These are phyloP conservation scores for Diarsia mendica DNA, from an alignment of 2,888 invertebrate genomes.

Conservation along the genomic window DNA sequence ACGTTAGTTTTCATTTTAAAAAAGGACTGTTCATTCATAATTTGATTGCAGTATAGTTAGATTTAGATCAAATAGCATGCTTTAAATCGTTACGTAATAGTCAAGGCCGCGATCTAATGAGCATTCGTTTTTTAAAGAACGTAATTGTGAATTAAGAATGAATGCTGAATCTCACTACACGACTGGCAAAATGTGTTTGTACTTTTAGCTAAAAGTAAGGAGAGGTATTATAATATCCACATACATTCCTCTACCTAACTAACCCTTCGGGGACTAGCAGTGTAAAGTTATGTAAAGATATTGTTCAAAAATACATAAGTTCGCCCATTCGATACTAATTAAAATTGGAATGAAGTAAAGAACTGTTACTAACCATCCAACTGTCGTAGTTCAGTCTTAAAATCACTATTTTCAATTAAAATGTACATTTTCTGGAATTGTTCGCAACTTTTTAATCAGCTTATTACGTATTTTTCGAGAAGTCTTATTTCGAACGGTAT, in stretches of 20 bases:
- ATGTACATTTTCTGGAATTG: neutral
- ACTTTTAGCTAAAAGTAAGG: neutral
- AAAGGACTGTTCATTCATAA: slow-evolving; percentile 31
- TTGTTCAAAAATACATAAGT: neutral
- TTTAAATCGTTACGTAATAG: slow-evolving; percentile 15
- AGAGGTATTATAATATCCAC: too few relatives aligned
- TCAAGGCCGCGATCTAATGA: slow-evolving; percentile 39
- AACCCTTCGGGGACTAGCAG: neutral
- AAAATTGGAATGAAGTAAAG: neutral
- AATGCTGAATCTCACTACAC: neutral
- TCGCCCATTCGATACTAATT: neutral
- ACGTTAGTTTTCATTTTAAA: slow-evolving; percentile 20
- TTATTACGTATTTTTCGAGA: neutral
- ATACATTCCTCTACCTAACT: neutral
- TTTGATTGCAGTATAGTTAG: slow-evolving; percentile 13
- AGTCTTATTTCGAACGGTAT: neutral
- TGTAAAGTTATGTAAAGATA: neutral
- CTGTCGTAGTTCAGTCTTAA: neutral
- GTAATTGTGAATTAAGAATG: neutral
- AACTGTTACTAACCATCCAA: neutral
- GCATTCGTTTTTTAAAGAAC: neutral
- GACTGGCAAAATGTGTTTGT: neutral
- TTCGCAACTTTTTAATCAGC: neutral
- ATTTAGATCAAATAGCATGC: slow-evolving; percentile 6
- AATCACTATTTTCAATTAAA: too few relatives aligned